phyloP scores from a whole-genome alignment of 1,140 invertebrate genomes.

The Scaptomyza graminum region DNA sequence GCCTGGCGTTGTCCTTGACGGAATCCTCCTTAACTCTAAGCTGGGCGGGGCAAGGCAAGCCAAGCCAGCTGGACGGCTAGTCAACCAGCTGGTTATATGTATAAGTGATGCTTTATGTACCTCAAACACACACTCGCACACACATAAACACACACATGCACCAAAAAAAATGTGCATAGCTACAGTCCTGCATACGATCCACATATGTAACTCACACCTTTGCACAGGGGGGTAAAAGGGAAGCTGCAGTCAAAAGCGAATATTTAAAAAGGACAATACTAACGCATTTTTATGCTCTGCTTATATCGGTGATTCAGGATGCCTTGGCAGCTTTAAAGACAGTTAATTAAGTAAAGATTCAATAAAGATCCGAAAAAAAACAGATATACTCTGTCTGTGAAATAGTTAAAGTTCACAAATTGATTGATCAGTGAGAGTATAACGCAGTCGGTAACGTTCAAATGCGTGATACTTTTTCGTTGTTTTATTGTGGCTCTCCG shows the following conservation, averaged over 20 bases:
- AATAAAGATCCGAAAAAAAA: too few relatives aligned
- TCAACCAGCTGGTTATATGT: constrained; percentile 44
- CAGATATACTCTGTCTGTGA: too few relatives aligned
- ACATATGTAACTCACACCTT: constrained; percentile 27
- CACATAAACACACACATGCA: constrained; percentile 5
- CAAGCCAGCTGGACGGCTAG: constrained; percentile 17
- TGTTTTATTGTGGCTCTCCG: constrained; percentile 10
- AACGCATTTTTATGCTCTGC: constrained; percentile 1
- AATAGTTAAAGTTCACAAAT: too few relatives aligned
- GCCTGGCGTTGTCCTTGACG: constrained; percentile 61
- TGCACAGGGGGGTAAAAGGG: not conserved
- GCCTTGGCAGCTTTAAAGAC: too few relatives aligned
- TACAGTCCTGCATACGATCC: constrained; percentile 1
- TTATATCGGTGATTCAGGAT: too few relatives aligned
- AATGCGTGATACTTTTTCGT: not conserved
- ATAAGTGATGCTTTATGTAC: constrained; percentile 32
- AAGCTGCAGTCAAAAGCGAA: constrained; percentile 35
- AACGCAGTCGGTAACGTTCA: not conserved
- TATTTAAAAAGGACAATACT: constrained; percentile 46
- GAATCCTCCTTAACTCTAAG: constrained; percentile 65
- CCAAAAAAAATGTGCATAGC: constrained; percentile 1
- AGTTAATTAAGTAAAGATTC: too few relatives aligned
- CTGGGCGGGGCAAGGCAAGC: constrained; percentile 30
- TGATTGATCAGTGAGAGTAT: not conserved
- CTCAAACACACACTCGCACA: constrained; percentile 3